Base-by-base conservation (phyloP, 1,140 invertebrate species). In the Grapholita molesta region DNA sequence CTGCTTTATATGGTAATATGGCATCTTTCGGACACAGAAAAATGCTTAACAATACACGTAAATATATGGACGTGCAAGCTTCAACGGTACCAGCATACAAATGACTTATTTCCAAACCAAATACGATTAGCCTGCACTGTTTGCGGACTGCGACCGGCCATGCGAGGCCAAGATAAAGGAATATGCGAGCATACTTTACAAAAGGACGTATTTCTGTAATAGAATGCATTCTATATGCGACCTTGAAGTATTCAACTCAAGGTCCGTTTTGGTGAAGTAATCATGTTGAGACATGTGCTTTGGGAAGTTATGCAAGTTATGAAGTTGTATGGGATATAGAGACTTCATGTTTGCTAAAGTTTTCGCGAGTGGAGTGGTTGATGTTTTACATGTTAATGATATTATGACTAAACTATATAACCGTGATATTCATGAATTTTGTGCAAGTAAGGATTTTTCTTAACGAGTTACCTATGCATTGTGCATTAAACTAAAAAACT, bases 61-160 rank as follows among this genome's bases (percentile, higher is more conserved):
- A 21, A 48, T 48, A 18, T 9, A 21, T 21, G 42, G 18, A 48
- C 18, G 42, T 48, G 7, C 42, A 48, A 15, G 42, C 21, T n/a
- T 15, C 35, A n/a, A 21, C 18, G 2, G 42, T 21, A 48, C 6
- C 42, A 48, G 42, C 42, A 48, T 48, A 48, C 18, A 38, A 38
- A 38, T 48, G 42, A 48, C 42, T 48, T 48, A 48, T 48, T 48
- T 48, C 42, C 42, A 48, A 48, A 48, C 42, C 42, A 48, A 48
- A 48, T 18, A 48, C 42, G 42, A 48, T 48, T 48, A 48, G 42
- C 42, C n/a, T 12, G n/a, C 4, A 48, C 42, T 48, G 42, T 48
- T 48, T 48, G 42, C 42, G 42, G 42, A 48, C 42, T 48, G 42
- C 42, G 42, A 9, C 15, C 42, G 42, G 15, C 42, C 42, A 48